Base-by-base conservation (phyloP, 2,113 vertebrate genomes). In the Neopipo cinnamomea region DNA sequence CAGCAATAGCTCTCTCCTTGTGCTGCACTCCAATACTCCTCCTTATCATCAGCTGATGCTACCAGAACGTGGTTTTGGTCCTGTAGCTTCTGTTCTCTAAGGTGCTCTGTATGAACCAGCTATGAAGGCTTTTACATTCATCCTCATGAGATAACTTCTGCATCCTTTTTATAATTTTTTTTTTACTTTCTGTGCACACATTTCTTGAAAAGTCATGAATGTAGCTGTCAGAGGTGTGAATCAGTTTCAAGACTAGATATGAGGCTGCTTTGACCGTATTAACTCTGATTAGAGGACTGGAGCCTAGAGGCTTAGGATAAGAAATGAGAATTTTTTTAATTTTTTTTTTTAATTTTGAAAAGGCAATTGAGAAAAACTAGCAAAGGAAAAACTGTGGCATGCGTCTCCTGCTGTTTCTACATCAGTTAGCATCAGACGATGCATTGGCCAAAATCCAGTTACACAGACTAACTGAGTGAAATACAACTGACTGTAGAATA, bases 1-100 rank as follows among this genome's bases (percentile, higher is more conserved):
- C 77, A 92, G 91, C 97, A 88, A 62, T 14, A 59, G 81, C 73
- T 89, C 58, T 95, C 62, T 92, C 49, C 95, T 79, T 93, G 49
- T 86, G 61, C 91, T 95, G 61, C 28, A 59, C 62, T 58, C 74
- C 90, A 86, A 79, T 74, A 61, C 78, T 93, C 78, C 92, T 37
- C 17, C 71, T 81, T 92, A 82, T 89, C 91, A 93, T 89, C 90
- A 94, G 33, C 56, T n/a, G 53, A 71, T 74, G 88, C 66, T 78
- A n/a, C 56, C 75, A 63, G 65, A 73, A 82, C 41, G 66, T 63
- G n/a, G 58, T 72, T 93, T 74, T 80, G 50, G 73, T 81, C 42
- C 73, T 74, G 18, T 77, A 83, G 65, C 71, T 89, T 92, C 53
- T 78, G 41, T 91, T 88, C 50, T 59, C 58, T n/a, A 75, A 66